These are phyloP conservation scores for Elysia chlorotica DNA, from an alignment of 1,140 invertebrate species.

Conservation along the genomic window DNA sequence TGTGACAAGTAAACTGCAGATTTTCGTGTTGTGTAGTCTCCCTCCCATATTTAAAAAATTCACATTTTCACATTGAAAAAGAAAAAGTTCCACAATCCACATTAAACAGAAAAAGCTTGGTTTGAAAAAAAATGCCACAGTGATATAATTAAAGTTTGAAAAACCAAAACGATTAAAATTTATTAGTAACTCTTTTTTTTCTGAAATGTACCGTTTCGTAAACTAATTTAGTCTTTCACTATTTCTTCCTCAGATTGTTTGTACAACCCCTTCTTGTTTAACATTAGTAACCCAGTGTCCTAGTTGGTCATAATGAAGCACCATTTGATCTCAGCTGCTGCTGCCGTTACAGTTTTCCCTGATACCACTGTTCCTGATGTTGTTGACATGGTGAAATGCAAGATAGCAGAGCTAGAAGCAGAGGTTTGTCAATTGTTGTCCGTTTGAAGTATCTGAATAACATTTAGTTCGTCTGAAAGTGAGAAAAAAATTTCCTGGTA, in stretches of 20 bases:
- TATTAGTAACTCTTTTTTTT: not conserved
- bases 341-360: no score
- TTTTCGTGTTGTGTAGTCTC: no score
- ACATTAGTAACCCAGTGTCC: not conserved
- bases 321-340: not conserved
- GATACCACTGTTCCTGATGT: not conserved
- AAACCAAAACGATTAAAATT: not conserved
- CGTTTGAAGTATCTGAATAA: not conserved
- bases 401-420: constrained; percentile 22
- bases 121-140: not conserved
- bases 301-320: constrained; percentile 15
- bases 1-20: not conserved
- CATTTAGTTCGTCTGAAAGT: not conserved
- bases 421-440: not conserved
- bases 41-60: not conserved
- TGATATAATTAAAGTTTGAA: not conserved
- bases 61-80: not conserved
- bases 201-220: no score
- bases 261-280: constrained; percentile 41
- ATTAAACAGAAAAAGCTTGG: not conserved
- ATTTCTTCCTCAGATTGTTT: constrained; percentile 51
- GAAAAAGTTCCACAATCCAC: not conserved
- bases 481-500: no score
- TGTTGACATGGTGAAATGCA: constrained; percentile 23
- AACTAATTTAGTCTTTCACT: constrained; percentile 22